These are phyloP conservation scores for Ibidorhyncha struthersii DNA, from an alignment of 2,113 vertebrate genomes.

Conservation along the genomic window DNA sequence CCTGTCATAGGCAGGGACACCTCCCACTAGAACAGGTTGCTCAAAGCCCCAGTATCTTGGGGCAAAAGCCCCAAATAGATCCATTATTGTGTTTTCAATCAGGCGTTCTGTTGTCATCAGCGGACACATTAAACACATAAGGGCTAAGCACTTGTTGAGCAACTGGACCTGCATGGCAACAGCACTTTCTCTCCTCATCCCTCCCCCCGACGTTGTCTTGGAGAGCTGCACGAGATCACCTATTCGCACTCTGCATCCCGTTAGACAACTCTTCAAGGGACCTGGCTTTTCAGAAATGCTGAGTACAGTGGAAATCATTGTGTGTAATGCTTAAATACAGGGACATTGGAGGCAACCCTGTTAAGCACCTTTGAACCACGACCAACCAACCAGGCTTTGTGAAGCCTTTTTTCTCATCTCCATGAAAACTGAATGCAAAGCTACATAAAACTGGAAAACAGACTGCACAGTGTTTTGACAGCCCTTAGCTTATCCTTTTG, in stretches of 20 bases:
- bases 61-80: not conserved
- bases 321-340: not conserved
- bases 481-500: not conserved
- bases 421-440: not conserved
- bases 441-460: not conserved
- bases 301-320: not conserved
- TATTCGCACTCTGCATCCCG: not conserved
- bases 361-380: not conserved
- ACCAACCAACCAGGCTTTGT: not conserved
- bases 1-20: too few species aligned
- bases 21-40: too few species aligned
- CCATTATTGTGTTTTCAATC: fast-evolving
- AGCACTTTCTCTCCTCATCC: not conserved
- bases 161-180: not conserved
- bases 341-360: not conserved
- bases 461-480: not conserved
- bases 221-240: not conserved
- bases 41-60: too few species aligned
- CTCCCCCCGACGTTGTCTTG: fast-evolving
- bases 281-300: not conserved
- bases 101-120: not conserved
- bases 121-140: fast-evolving
- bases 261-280: not conserved
- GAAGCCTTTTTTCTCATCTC: not conserved
- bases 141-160: not conserved